Evolutionary conservation across 2,888 invertebrate species (phyloP), one percentile per base, ranked within the genome.

Genomic region (Heterodera filipjevi): DNA sequence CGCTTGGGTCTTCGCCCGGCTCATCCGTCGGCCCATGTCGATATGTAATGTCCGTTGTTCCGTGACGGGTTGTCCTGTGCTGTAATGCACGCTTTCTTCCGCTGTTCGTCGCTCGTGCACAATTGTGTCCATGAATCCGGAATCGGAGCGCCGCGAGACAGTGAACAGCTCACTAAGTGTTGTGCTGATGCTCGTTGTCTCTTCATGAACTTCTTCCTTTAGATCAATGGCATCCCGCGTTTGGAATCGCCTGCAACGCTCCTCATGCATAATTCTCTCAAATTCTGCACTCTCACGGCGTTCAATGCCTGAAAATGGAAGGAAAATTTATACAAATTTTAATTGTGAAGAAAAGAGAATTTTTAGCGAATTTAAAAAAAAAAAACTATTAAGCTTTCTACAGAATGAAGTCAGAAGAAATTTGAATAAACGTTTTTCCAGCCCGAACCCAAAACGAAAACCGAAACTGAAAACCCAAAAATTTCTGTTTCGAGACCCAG

Each of bases 241-340:
- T 12, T n/a, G 59, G 59, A 14, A 59, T n/a, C 32, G 49, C 49
- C 53, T 73, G 27, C 32, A 0, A 19, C 32, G 46, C 33, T 30
- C 70, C 71, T 64, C 71, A 64, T n/a, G n/a, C n/a, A 33, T 72
- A 8, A 72, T 70, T 78, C 53, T 77, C 79, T 30, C 77, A 46
- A 70, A 71, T 30, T 77, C 71, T 16, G 32, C 71, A 30, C 27
- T 71, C 35, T 33, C n/a, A 46, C 35, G 3, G 30, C 46, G 49
- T 44, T 35, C 71, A 39, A 44, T 44, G 39, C 30, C 44, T 71
- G n/a, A 22, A 46, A 39, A 59, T 27, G 27, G 10, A n/a, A 59
- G 6, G 27, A 59, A 22, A n/a, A n/a, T 59, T 8, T n/a, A 2
- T 27, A 59, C 8, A n/a, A 59, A n/a, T 27, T 59, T n/a, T n/a